These are phyloP conservation scores for Hippocampus mohnikei DNA, from an alignment of 2,113 vertebrate species.

Conservation along the genomic window DNA sequence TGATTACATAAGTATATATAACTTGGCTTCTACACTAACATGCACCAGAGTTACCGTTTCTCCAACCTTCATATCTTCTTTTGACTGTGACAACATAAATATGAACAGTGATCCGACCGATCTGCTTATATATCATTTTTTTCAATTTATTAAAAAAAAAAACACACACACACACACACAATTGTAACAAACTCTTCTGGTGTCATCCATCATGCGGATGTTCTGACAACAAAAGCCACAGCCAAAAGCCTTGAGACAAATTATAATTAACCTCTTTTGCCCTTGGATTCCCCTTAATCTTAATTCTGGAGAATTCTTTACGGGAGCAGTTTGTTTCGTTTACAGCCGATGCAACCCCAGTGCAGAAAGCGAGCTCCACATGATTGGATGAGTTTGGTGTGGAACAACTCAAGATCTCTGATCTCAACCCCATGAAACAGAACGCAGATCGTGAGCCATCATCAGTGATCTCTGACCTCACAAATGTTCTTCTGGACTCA, in stretches of 20 bases:
- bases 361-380: too few relatives aligned
- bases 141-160: constrained; percentile 71
- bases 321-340: neutral
- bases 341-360: neutral
- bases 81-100: neutral
- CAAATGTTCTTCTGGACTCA: too few relatives aligned
- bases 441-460: too few relatives aligned
- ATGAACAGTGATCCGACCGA: neutral
- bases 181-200: constrained; percentile 59
- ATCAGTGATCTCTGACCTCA: too few relatives aligned
- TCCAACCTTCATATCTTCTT: neutral
- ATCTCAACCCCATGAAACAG: too few relatives aligned
- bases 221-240: too few relatives aligned
- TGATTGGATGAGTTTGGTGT: too few relatives aligned
- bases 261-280: neutral
- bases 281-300: neutral
- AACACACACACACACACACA: constrained; percentile 67
- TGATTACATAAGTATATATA: neutral
- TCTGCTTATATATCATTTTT: constrained; percentile 85
- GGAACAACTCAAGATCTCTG: too few relatives aligned
- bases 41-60: constrained; percentile 27
- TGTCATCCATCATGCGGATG: constrained; percentile 28
- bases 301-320: neutral
- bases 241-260: too few relatives aligned
- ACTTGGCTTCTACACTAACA: constrained; percentile 36